These are phyloP conservation scores for Leiothrix lutea DNA, from an alignment of 2,113 vertebrate genomes.

Conservation along the genomic window DNA sequence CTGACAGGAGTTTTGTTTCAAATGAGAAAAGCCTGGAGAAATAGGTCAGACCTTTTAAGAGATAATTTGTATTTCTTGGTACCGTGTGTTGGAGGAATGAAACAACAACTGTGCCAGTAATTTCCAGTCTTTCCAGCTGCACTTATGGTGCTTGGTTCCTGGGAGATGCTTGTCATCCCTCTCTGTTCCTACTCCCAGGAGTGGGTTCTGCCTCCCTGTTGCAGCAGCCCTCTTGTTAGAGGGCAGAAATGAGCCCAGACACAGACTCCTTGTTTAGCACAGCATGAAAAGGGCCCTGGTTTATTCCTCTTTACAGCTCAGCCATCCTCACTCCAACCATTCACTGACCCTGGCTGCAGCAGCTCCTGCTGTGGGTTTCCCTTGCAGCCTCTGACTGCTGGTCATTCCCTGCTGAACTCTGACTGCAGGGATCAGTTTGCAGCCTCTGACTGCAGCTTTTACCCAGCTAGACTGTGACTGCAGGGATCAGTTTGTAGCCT, in stretches of 20 bases:
- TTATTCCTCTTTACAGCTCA: background rate
- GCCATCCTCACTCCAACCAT: background rate
- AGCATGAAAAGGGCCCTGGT: background rate
- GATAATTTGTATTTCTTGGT: background rate
- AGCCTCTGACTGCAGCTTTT: background rate
- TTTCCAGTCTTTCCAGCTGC: background rate
- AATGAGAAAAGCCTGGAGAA: background rate
- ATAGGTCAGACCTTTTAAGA: slow-evolving; percentile 4
- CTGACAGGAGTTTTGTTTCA: background rate
- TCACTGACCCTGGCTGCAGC: background rate
- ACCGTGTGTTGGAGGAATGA: background rate
- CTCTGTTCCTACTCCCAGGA: background rate
- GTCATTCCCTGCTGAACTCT: background rate
- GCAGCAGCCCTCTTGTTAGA: background rate
- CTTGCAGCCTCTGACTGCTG: background rate
- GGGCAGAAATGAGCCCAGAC: background rate
- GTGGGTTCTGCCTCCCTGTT: rapidly evolving
- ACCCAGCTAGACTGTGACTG: background rate
- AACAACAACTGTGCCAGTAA: background rate
- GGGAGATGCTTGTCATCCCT: background rate
- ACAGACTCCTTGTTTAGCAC: background rate
- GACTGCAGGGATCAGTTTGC: background rate
- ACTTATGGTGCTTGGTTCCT: rapidly evolving
- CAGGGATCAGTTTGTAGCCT: background rate
- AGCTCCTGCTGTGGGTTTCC: background rate